A percentile compares a stretch with the other conserved stretches of the same genome.
These are phyloP conservation scores for Octopus bimaculoides DNA, from an alignment of 1,140 invertebrate species.

Conservation along the genomic window DNA sequence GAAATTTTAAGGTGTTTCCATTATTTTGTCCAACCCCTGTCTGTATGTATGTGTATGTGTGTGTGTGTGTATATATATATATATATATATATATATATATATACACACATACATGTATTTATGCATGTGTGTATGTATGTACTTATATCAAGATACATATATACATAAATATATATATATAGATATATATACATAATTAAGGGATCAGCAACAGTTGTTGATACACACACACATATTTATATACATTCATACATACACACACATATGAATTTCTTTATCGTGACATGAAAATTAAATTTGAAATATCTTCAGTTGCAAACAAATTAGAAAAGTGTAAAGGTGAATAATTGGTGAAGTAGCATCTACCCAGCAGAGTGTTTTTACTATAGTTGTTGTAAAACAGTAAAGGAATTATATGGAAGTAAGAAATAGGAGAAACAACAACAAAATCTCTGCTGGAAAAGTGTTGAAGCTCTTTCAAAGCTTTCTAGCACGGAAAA, in stretches of 20 bases:
- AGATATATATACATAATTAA: neutral
- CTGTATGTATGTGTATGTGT: neutral
- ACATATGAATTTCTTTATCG: neutral
- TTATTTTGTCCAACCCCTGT: too few relatives aligned
- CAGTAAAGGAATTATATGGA: too few relatives aligned
- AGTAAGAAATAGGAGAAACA: too few relatives aligned
- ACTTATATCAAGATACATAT: neutral
- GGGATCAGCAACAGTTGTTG: neutral
- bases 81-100: neutral
- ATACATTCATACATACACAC: neutral
- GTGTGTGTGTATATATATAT: neutral
- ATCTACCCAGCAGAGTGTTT: too few relatives aligned
- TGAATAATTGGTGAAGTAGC: too few relatives aligned
- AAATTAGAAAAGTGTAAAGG: too few relatives aligned
- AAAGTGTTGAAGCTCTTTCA: too few relatives aligned
- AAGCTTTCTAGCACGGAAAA: neutral
- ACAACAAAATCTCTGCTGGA: too few relatives aligned
- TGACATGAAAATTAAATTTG: too few relatives aligned
- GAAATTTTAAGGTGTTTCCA: too few relatives aligned
- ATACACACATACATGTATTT: neutral
- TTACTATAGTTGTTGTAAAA: too few relatives aligned
- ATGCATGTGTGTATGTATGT: neutral
- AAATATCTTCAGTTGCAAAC: too few relatives aligned
- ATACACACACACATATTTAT: neutral
- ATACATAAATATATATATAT: neutral